Evolutionary conservation across 1,140 invertebrate genomes (phyloP), one percentile per base, ranked within the genome.

Genomic region (Catajapyx aquilonaris): DNA sequence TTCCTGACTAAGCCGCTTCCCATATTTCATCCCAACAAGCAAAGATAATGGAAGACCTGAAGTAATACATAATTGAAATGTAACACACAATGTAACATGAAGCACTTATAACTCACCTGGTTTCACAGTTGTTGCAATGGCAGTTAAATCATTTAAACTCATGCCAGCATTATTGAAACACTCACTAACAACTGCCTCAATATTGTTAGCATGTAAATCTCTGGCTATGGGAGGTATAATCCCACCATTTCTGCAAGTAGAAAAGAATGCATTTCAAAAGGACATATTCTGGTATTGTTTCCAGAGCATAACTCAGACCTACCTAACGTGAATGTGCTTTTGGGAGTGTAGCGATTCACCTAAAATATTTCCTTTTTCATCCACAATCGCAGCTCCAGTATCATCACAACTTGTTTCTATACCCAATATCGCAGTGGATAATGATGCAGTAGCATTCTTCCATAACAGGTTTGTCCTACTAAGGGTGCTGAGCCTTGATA

Each of bases 361-460:
- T 20, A 87, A 51, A 40, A 96, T 64, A 39, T 65, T 62, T 21
- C 79, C 75, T 34, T 63, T 45, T 5, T 58, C 60, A 55, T 79
- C 63, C 2, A 96, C 73, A 47, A 97, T 66, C 32, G 84, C 90
- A 49, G 77, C 77, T 34, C 84, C 90, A 3, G 91, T 96, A 54
- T 97, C 93, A 66, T 97, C 93, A 59, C 88, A 96, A 46, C 88
- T 95, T n/a, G 87, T 93, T 69, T 97, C 93, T 45, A 97, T 94
- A 5, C 91, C 93, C 41, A 95, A 57, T 31, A 90, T n/a, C n/a
- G n/a, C n/a, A n/a, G n/a, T n/a, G n/a, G n/a, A n/a, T n/a, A n/a
- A n/a, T n/a, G n/a, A n/a, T n/a, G n/a, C n/a, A n/a, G n/a, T n/a
- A n/a, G n/a, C n/a, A n/a, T n/a, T n/a, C n/a, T n/a, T n/a, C n/a